A percentile compares a stretch with the other conserved stretches of the same genome.
phyloP scores from a whole-genome alignment of 2,797 vertebrate genomes.

The Halcyon chelicuti region DNA sequence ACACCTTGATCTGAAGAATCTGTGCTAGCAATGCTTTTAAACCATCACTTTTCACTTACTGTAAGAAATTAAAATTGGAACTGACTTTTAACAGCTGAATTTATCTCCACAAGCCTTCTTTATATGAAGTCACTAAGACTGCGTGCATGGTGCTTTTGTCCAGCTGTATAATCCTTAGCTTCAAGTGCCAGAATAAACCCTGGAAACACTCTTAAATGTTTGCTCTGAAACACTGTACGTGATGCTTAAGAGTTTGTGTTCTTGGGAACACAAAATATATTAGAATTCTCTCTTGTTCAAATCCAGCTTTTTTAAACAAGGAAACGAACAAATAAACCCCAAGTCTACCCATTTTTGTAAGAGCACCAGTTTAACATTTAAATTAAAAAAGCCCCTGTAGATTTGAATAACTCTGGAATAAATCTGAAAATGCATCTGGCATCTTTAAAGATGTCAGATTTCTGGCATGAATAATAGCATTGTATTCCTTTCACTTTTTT shows the following conservation, averaged over 20 bases:
- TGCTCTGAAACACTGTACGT: background rate
- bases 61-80: background rate
- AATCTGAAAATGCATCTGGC: constrained; percentile 53
- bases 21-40: background rate
- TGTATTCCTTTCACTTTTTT: constrained; percentile 55
- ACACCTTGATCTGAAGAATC: background rate
- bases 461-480: background rate
- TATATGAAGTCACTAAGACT: background rate
- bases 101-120: background rate
- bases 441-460: constrained; percentile 62
- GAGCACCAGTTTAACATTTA: background rate
- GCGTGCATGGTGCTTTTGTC: background rate
- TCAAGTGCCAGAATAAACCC: background rate
- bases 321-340: background rate
- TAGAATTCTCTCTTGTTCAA: background rate
- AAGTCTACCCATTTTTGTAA: background rate
- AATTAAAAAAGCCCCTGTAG: background rate
- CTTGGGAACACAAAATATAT: background rate
- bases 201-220: background rate
- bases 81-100: background rate
- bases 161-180: background rate
- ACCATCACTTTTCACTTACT: background rate
- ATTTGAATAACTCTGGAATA: constrained; percentile 43
- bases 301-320: background rate
- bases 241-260: background rate